These are phyloP conservation scores for Aselliscus stoliczkanus DNA, from an alignment of 2,797 vertebrate genomes.

Conservation along the genomic window DNA sequence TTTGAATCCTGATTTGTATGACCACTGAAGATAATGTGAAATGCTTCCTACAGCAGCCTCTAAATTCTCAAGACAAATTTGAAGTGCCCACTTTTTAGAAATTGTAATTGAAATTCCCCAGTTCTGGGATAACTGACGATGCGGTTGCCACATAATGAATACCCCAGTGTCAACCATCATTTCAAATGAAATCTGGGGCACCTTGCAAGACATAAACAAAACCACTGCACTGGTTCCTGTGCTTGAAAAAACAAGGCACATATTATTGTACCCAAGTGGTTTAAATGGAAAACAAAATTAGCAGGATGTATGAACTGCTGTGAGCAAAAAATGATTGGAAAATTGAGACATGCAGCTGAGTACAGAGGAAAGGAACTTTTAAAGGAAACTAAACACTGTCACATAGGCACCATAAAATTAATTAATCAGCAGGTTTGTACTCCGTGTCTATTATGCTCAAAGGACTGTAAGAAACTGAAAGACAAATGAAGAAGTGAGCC, in stretches of 20 bases:
- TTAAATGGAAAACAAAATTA: constrained; percentile 23
- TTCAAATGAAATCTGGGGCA: constrained; percentile 34
- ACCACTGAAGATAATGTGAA: background rate
- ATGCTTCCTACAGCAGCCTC: background rate
- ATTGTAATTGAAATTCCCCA: background rate
- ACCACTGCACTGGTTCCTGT: background rate
- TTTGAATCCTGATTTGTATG: background rate
- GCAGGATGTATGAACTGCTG: background rate
- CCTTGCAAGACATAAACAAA: constrained; percentile 19
- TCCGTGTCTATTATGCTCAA: background rate
- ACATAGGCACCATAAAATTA: background rate
- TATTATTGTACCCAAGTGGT: background rate
- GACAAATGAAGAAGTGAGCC: background rate
- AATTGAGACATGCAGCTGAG: background rate
- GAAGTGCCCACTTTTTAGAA: background rate
- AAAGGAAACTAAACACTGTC: background rate
- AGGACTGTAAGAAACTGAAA: background rate
- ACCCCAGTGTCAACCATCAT: background rate
- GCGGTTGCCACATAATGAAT: background rate
- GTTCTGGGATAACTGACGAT: background rate
- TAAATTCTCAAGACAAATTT: constrained; percentile 5
- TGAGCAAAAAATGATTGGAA: background rate
- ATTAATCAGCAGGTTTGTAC: background rate
- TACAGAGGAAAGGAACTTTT: background rate
- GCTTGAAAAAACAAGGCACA: background rate